These are phyloP conservation scores for Sciurus niger DNA, from an alignment of 2,113 vertebrate genomes.

Conservation along the genomic window DNA sequence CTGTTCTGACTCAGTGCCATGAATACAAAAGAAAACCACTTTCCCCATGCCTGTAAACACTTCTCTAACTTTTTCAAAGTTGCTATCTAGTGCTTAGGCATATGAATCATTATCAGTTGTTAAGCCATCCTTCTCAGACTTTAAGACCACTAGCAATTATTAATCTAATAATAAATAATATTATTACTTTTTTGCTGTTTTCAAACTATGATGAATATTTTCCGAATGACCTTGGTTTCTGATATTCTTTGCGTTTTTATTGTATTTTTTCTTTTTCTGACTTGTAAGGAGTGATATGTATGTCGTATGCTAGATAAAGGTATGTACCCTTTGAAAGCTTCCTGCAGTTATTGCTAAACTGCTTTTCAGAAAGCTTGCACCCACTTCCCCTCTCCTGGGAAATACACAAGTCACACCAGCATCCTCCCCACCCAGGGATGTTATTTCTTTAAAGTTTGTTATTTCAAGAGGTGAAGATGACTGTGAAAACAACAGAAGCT, in stretches of 20 bases:
- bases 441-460: not conserved
- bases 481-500: not conserved
- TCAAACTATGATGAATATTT: not conserved
- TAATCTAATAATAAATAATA: no score
- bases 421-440: not conserved
- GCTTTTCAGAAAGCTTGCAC: not conserved
- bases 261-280: not conserved
- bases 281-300: not conserved
- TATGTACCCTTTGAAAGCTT: not conserved
- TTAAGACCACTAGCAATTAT: not conserved
- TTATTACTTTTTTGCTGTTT: not conserved
- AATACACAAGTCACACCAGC: not conserved
- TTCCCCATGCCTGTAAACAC: not conserved
- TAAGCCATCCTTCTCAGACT: not conserved
- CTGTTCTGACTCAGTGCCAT: not conserved
- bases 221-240: not conserved
- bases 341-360: not conserved
- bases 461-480: not conserved
- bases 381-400: not conserved
- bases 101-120: not conserved
- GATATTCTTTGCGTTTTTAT: not conserved
- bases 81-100: not conserved
- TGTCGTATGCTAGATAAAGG: not conserved
- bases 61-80: not conserved
- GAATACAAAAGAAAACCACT: slow-evolving; percentile 12